Percentiles rank a stretch among this genome's conserved stretches.
Conservation (phyloP, 1,140 invertebrate genomes). For the Monomorium pharaonis region DNA sequence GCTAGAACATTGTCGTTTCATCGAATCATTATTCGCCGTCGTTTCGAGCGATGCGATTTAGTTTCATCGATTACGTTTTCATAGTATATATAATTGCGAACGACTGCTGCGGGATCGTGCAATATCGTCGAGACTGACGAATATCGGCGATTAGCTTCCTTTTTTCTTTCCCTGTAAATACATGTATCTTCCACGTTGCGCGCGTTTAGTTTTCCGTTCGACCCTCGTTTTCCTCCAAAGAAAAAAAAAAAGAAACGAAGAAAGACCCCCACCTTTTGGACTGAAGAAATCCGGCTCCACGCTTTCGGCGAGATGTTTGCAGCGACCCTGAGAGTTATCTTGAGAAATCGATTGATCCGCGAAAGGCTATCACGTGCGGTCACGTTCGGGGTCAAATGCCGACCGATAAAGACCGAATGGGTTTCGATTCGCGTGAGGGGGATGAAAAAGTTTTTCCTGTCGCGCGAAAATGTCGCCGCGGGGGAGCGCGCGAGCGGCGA, state of each 20-base stretch:
- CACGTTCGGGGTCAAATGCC: conserved; percentile 38
- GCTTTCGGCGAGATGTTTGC: conserved; percentile 33
- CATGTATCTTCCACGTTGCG: conserved; percentile 26
- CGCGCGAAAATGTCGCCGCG: conserved; percentile 33
- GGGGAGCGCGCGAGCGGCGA: conserved; percentile 6
- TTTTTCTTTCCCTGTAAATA: conserved; percentile 39
- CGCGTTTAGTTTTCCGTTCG: conserved; percentile 39
- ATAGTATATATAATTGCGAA: conserved; percentile 71
- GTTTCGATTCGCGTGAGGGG: conserved; percentile 26
- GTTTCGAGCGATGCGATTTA: conserved; percentile 54
- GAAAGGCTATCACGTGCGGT: conserved; percentile 6
- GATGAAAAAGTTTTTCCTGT: conserved; percentile 6
- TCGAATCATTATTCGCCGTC: conserved; percentile 75
- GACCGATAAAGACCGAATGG: conserved; percentile 49
- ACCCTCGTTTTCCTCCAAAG: conserved; percentile 1
- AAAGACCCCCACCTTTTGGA: background rate
- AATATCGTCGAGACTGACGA: conserved; percentile 54
- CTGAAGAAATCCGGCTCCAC: conserved; percentile 46
- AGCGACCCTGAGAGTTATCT: conserved; percentile 40
- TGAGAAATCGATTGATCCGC: background rate
- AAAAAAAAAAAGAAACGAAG: too few relatives aligned
- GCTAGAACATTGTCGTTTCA: conserved; percentile 78
- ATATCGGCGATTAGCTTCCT: conserved; percentile 14
- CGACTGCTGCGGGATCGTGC: conserved; percentile 69
- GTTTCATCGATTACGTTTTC: conserved; percentile 73